These are phyloP conservation scores for Malthinus flaveolus DNA, from an alignment of 2,888 invertebrate genomes.

Conservation along the genomic window DNA sequence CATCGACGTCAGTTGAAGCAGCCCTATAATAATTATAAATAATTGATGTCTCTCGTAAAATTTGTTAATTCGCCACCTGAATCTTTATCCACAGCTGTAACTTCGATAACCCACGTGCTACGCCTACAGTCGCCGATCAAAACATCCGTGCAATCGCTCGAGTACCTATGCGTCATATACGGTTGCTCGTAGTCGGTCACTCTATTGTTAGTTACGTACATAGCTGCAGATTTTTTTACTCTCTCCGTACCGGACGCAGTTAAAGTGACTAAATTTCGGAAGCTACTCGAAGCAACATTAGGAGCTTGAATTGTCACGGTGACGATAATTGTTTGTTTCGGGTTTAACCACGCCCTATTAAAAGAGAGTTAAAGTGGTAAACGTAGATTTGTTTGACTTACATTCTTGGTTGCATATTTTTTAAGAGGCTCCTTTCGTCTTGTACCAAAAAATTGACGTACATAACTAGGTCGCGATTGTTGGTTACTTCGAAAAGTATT, in stretches of 20 bases:
- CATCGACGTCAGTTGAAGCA: conserved; percentile 62
- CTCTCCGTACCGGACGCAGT: conserved; percentile 56
- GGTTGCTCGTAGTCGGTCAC: conserved; percentile 40
- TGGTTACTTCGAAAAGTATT: conserved; percentile 74
- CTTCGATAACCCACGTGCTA: conserved; percentile 70
- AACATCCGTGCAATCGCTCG: conserved; percentile 53
- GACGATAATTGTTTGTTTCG: conserved; percentile 64
- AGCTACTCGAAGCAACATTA: conserved; percentile 54
- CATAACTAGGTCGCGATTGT: conserved; percentile 63
- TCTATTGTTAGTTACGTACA: conserved; percentile 51
- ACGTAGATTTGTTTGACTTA: conserved; percentile 47
- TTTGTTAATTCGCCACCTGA: too few relatives aligned
- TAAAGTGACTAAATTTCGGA: conserved; percentile 66
- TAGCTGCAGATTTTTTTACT: conserved; percentile 51
- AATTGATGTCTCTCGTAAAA: too few relatives aligned
- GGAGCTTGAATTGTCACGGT: conserved; percentile 52
- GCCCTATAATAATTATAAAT: conserved; percentile 52
- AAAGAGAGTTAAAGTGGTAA: neutral
- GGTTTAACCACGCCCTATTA: conserved; percentile 52
- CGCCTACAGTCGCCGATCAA: conserved; percentile 62
- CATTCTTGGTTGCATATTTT: conserved; percentile 60
- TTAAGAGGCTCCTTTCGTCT: conserved; percentile 62
- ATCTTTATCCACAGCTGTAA: conserved; percentile 67
- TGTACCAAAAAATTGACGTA: conserved; percentile 64
- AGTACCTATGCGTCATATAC: conserved; percentile 46